Conservation (phyloP, 2,113 vertebrate species). For the Phalacrocorax aristotelis region DNA sequence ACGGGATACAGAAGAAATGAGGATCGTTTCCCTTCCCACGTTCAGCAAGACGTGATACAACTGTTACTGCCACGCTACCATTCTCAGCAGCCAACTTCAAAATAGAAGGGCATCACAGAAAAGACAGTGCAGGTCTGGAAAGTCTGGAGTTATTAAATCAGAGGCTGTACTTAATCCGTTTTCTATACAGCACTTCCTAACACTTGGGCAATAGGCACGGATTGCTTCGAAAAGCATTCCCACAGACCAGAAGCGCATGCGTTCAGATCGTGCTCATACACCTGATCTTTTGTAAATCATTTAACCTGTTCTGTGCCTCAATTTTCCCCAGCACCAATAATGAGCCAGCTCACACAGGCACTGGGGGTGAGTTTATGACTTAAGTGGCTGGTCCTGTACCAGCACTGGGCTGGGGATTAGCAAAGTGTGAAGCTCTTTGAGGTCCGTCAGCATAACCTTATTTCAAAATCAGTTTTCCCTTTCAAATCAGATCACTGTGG, state of each 20-base stretch:
- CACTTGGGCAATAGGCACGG: background rate
- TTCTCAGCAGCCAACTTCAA: background rate
- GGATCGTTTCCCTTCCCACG: background rate
- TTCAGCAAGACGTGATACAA: accelerated
- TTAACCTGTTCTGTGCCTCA: background rate
- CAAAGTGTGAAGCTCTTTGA: background rate
- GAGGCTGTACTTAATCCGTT: accelerated
- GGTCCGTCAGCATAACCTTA: background rate
- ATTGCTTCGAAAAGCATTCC: background rate
- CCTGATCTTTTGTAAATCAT: slow-evolving; percentile 29
- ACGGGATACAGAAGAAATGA: accelerated
- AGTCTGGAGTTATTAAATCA: background rate
- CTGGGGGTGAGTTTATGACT: background rate
- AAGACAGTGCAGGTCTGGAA: background rate
- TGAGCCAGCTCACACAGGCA: background rate
- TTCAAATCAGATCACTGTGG: background rate
- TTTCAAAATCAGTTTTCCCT: background rate
- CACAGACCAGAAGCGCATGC: background rate
- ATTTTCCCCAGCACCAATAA: background rate
- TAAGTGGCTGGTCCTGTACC: background rate
- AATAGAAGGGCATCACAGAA: accelerated
- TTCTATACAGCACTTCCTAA: background rate
- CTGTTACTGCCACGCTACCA: accelerated
- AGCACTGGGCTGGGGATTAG: background rate
- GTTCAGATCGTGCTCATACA: background rate